Base-by-base conservation (phyloP, 2,113 vertebrate genomes). In the Numida meleagris region DNA sequence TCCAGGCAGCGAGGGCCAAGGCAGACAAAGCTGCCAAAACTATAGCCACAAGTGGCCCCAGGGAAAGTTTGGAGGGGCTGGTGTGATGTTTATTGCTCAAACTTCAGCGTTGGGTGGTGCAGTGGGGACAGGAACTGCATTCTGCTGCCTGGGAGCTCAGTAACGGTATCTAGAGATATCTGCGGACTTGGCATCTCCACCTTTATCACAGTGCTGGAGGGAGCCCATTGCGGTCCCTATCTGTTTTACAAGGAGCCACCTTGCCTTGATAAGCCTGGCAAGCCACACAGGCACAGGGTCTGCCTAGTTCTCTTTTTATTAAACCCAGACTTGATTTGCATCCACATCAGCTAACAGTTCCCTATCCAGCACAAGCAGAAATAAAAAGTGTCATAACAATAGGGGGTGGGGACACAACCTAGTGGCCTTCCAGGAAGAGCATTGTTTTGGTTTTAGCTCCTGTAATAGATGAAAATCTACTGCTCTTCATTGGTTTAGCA, bases 11-110 rank as follows among this genome's bases (percentile, higher is more conserved):
- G 42, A 92, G 76, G 74, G 78, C 93, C 77, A 94, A 96, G 89
- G 36, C 70, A 94, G 86, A 88, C 86, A 93, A 86, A 79, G 79
- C 94, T 97, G 93, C 91, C 86, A 96, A 94, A 86, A 87, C 61
- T 79, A 88, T 51, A 95, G 90, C 78, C 92, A 88, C 95, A 94
- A 24, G 84, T 0, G 0, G 70, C 82, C 91, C 86, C 63, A 51
- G 88, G 66, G 94, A 88, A 78, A 81, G 38, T 91, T 94, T 83
- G 88, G 90, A 95, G 79, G 68, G 84, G 71, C 76, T 94, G 92
- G 91, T 95, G 96, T 89, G 95, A 91, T 90, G 59, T 96, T 97
- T 96, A 95, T 90, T 88, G 90, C 94, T 89, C 63, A 85, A 62
- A 79, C 3, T 10, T 84, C 65, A 76, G 83, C 82, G 58, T 73